Evolutionary conservation across 2,888 invertebrate genomes (phyloP), one percentile per base, ranked within the genome.

Genomic region (Incurvaria masculella): DNA sequence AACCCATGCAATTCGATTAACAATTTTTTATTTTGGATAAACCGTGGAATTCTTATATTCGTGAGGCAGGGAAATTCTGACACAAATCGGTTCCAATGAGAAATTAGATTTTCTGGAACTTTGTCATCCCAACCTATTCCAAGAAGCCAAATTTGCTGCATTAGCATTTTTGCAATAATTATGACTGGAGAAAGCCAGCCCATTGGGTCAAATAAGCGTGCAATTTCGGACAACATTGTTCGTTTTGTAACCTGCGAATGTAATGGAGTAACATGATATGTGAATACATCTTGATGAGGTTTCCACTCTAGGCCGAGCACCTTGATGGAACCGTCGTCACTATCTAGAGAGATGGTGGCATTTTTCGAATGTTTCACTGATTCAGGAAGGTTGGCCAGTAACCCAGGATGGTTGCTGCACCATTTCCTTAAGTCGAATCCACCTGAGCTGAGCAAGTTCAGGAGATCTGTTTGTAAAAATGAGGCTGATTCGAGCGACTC

Each of bases 151-250:
- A 33, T 33, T 10, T 33, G 8, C 14, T 14, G 11, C 8, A 6
- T 33, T 8, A 33, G 33, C 3, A 33, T 33, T 3, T 14, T 14
- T 3, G 8, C 14, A n/a, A 14, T 2, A 26, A 53, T 45, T 1
- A 45, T 42, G 14, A 48, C 45, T 3, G 53, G 52, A 4, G 52
- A 27, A 26, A 55, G 23, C n/a, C 45, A 53, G 6, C 49, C 49
- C 23, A 51, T 40, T 10, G 54, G 50, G 21, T 53, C 52, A 27
- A 52, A 53, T 1, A 54, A 21, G 11, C 46, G 42, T 11, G 52
- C 27, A 17, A 51, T 46, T 11, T 50, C 50, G 2, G 48, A 44
- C 10, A 52, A 42, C 8, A 50, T 33, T 2, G 27, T 40, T 26
- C 46, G 42, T 44, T 52, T 52, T 2, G 52, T 52, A 1, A 27